Percentiles rank a stretch among this genome's conserved stretches.
phyloP scores from a whole-genome alignment of 2,113 vertebrate genomes.

The Climacteris rufus region DNA sequence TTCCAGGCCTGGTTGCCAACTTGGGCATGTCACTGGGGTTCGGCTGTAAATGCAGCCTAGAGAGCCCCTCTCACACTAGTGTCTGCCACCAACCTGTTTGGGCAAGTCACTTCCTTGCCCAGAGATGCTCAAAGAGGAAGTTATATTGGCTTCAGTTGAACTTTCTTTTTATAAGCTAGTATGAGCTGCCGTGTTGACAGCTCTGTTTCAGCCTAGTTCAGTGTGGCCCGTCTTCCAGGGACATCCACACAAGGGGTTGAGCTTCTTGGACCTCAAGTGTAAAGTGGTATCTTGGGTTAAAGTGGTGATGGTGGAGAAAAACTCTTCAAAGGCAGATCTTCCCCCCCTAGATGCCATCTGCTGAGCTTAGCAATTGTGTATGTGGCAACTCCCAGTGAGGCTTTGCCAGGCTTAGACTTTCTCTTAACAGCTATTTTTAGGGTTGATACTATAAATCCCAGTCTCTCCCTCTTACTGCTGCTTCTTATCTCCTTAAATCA shows the following conservation, averaged over 20 bases:
- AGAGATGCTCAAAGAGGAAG: conserved; percentile 24
- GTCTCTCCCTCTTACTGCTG: conserved; percentile 9
- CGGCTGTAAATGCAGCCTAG: not conserved
- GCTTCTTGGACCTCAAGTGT: not conserved
- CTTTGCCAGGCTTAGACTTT: conserved; percentile 31
- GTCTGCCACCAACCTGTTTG: conserved; percentile 43
- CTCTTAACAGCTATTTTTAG: conserved; percentile 51
- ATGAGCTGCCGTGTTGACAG: not conserved
- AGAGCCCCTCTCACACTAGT: not conserved
- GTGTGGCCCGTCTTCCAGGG: not conserved
- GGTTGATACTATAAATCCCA: conserved; percentile 33
- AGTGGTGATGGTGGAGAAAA: not conserved
- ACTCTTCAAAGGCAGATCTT: not conserved
- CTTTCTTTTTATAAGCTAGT: conserved; percentile 33
- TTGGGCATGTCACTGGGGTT: conserved; percentile 10
- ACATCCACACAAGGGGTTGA: not conserved
- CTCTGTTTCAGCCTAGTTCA: not conserved
- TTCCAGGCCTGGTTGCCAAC: conserved; percentile 38
- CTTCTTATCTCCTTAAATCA: conserved; percentile 59
- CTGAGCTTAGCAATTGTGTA: not conserved
- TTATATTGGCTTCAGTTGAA: not conserved
- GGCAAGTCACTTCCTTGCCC: conserved; percentile 31
- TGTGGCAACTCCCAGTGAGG: not conserved
- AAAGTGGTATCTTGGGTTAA: not conserved
- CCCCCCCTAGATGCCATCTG: not conserved